These are phyloP conservation scores for Nephotettix cincticeps DNA, from an alignment of 1,140 invertebrate species.

Conservation along the genomic window DNA sequence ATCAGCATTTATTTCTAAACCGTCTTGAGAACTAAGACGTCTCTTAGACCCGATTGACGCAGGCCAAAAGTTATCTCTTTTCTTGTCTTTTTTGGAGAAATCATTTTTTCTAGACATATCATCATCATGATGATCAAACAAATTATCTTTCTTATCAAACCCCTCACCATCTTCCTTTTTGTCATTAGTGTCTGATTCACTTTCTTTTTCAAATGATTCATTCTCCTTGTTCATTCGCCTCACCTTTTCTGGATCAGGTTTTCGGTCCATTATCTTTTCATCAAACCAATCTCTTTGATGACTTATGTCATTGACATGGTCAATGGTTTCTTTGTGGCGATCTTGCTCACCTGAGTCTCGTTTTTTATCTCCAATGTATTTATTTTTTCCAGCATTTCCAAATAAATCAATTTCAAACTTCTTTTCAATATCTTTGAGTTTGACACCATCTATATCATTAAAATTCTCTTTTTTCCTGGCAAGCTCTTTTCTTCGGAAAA, in stretches of 20 bases:
- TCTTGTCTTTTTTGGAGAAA: constrained; percentile 48
- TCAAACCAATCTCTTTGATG: constrained; percentile 10
- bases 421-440: constrained; percentile 23
- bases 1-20: constrained; percentile 60
- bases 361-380: constrained; percentile 9
- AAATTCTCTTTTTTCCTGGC: constrained; percentile 31
- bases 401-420: constrained; percentile 26
- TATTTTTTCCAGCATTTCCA: constrained; percentile 1
- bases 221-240: neutral
- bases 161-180: constrained; percentile 33
- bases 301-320: neutral
- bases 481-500: constrained; percentile 35
- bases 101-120: constrained; percentile 43
- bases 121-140: constrained; percentile 31
- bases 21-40: constrained; percentile 74
- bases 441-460: constrained; percentile 26
- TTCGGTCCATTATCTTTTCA: neutral
- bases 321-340: neutral
- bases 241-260: neutral
- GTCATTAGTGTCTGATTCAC: constrained; percentile 18
- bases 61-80: constrained; percentile 49
- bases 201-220: neutral
- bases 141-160: constrained; percentile 26
- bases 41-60: constrained; percentile 64
- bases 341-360: neutral